Evolutionary conservation across 2,113 vertebrate genomes (phyloP), one percentile per base, ranked within the genome.

Genomic region (Callopanchax toddi): DNA sequence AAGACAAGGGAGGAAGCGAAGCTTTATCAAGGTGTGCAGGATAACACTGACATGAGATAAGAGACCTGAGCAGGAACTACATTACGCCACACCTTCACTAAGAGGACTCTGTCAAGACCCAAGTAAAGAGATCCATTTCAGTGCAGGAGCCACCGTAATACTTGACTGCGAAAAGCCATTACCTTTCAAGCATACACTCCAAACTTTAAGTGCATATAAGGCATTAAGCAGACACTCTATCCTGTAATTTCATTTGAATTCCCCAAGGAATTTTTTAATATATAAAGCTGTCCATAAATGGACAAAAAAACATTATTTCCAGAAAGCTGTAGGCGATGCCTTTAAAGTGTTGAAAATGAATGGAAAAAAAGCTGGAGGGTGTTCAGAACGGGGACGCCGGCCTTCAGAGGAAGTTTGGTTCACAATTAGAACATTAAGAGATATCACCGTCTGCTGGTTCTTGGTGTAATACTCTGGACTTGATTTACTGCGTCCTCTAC

Each of bases 191-290:
- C 78, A 32, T 56, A 86, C 64, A 64, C 82, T 83, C 72, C 76
- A 84, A n/a, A 67, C 60, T 85, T 84, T 87, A 83, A 91, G 89
- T 86, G 81, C 87, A 79, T 89, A 82, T 78, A 78, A 85, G 67
- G 70, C 79, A 74, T 77, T 82, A 83, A 84, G 82, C 71, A 64
- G 77, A 73, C 63, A 69, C 83, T 78, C 71, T 77, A 82, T 73
- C 70, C 67, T 71, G 42, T 87, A 83, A 89, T 85, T 82, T 81
- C 56, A 84, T 87, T 87, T 83, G 71, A 46, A 79, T 68, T 79
- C 34, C 56, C 58, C 40, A 71, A 78, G 26, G 58, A 58, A 71
- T 78, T 76, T 64, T 83, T 83, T 81, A 65, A 32, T 32, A 9
- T 32, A 32, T 4, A 86, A 83, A 78, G 76, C 52, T 71, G 32